Evolutionary conservation across 2,113 vertebrate genomes (phyloP), one percentile per base, ranked within the genome.

Genomic region (Cromileptes altivelis): DNA sequence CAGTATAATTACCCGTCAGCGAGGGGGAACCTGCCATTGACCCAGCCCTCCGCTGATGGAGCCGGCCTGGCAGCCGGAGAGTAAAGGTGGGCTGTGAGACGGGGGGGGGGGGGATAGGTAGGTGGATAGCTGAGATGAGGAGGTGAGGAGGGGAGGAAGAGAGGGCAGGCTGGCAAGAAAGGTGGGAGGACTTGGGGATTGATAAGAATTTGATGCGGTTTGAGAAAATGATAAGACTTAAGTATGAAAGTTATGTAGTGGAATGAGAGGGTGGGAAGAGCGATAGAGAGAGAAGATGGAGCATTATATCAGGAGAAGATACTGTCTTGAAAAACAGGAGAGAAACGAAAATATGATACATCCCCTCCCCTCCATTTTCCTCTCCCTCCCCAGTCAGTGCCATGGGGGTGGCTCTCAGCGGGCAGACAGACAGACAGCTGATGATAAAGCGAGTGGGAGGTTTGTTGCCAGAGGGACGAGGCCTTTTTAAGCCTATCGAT

Each of bases 401-500:
- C 76, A 77, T 56, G 75, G 88, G 77, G 77, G 74, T 85, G 80
- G 78, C 81, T 89, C 86, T 81, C 78, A 8, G 75, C 45, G 63
- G 82, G 89, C 81, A 84, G 77, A 88, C 72, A 52, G 75, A 86
- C 60, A 88, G 85, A 84, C 77, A 85, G 79, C 55, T 21, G 70
- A 89, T 92, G 92, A 92, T 91, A 81, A 85, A 92, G 83, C 8
- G 73, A 85, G 93, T 85, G 80, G 90, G 92, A 85, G 87, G 88
- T 67, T 82, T 78, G 94, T 92, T 94, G 92, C 90, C 87, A 89
- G 30, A 87, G 92, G 91, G 89, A 90, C 86, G 40, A 79, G 69
- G 63, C 74, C 81, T 88, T 92, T 92, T 92, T 91, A 93, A 93
- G 75, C 78, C 61, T 40, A 93, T 94, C 57, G 94, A 96, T 95